Base-by-base conservation (phyloP, 2,888 invertebrate species). In the Dicranocentrus wangi region DNA sequence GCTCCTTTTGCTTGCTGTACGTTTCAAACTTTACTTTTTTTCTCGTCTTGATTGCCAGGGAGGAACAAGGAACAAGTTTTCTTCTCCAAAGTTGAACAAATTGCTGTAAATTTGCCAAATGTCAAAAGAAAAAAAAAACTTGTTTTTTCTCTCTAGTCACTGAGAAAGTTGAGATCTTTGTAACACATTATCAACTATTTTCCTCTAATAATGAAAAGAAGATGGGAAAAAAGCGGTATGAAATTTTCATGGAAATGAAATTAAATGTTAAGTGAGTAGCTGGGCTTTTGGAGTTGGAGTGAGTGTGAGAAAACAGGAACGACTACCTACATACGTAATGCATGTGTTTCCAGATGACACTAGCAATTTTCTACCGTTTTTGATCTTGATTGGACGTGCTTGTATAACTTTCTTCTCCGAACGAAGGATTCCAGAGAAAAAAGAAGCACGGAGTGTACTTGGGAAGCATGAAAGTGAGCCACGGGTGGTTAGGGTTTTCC, bases 71-170 rank as follows among this genome's bases (percentile, higher is more conserved):
- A 63, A 21, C 63, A 63, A 63, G 63, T 63, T 63, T 53, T 66
- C 55, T 63, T 47, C 61, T 25, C 21, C 53, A 55, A 39, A 78
- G 78, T 78, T 78, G 78, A 53, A 66, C 65, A 79, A 79, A 79
- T 79, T 79, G 79, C 79, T 79, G 79, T 79, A 79, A 79, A 71
- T 79, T 79, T 78, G 78, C 78, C 78, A 78, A 78, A 78, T 78
- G 78, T 78, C 78, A 78, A 71, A 78, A 32, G 13, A 60, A 76
- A 78, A 78, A 32, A 19, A 60, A 76, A 78, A 78, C 65, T 79
- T 79, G 47, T 66, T 70, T 63, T 72, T 47, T 53, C 51, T 66
- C 27, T 47, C 21, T 69, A 10, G 32, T 23, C 55, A 53, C 19
- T 69, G 17, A 51, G 15, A 71, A 66, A 68, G 58, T 61, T 73